A percentile compares a stretch with the other conserved stretches of the same genome.
phyloP scores from a whole-genome alignment of 2,888 invertebrate species.

The Colostygia pectinataria region DNA sequence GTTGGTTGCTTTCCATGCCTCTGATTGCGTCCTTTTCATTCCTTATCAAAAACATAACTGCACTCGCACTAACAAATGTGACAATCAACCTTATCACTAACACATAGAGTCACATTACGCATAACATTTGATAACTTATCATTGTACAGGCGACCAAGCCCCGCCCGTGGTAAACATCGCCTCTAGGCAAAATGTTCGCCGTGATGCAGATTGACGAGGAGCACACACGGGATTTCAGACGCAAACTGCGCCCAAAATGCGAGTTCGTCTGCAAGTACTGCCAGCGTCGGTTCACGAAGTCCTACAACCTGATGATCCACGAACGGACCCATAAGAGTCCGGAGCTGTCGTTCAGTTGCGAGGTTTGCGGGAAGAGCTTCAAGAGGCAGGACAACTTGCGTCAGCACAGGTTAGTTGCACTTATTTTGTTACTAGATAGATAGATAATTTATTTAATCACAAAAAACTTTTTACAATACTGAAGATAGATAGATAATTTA shows the following conservation, averaged over 20 bases:
- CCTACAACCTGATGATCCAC: constrained; percentile 99
- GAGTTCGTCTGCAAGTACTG: constrained; percentile 99
- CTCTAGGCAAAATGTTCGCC: constrained; percentile 90
- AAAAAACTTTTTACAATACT: too few species aligned
- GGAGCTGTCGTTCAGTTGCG: constrained; percentile 98
- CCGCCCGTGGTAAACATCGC: constrained; percentile 77
- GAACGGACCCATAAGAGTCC: constrained; percentile 98
- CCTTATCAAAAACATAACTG: constrained; percentile 25
- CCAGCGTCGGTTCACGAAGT: constrained; percentile 98
- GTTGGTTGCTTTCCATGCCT: not conserved
- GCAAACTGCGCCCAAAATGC: constrained; percentile 96
- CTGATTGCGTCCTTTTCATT: constrained; percentile 26
- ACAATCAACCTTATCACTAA: constrained; percentile 41
- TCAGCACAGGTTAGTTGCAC: constrained; percentile 92
- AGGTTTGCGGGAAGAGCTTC: constrained; percentile 98
- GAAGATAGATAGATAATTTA: too few species aligned
- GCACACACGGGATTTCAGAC: constrained; percentile 92
- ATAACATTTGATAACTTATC: constrained; percentile 71
- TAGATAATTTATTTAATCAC: too few species aligned
- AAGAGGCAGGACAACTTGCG: constrained; percentile 98
- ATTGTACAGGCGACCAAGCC: constrained; percentile 76
- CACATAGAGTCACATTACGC: constrained; percentile 52
- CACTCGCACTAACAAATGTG: constrained; percentile 37
- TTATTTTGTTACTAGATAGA: too few species aligned
- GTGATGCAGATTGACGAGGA: constrained; percentile 96